phyloP scores from a whole-genome alignment of 2,797 vertebrate species.

The Pangasius sanitwongsei region DNA sequence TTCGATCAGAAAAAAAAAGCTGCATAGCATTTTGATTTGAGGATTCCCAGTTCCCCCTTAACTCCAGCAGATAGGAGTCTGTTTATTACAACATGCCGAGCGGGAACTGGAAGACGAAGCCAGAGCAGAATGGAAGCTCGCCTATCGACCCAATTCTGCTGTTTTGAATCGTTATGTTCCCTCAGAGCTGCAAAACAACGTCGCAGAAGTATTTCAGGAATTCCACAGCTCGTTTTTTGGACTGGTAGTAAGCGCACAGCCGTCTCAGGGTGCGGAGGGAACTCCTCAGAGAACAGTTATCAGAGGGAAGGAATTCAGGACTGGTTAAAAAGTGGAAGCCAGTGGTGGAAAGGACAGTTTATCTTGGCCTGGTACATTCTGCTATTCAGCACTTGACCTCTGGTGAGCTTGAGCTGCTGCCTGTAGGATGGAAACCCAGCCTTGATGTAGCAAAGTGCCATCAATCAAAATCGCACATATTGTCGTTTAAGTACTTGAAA shows the following conservation, averaged over 20 bases:
- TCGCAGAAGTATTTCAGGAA: slow-evolving; percentile 63
- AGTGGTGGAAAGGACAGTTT: slow-evolving; percentile 84
- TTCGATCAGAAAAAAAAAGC: slow-evolving; percentile 61
- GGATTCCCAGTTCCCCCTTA: slow-evolving; percentile 62
- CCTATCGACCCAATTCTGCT: slow-evolving; percentile 60
- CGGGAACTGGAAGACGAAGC: slow-evolving; percentile 45
- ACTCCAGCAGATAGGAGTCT: slow-evolving; percentile 59
- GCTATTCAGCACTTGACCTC: slow-evolving; percentile 80
- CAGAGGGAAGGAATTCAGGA: slow-evolving; percentile 62
- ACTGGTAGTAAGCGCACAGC: slow-evolving; percentile 20
- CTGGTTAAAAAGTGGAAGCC: slow-evolving; percentile 69
- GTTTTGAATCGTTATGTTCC: slow-evolving; percentile 62
- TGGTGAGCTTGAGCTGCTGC: slow-evolving; percentile 44
- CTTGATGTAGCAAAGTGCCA: slow-evolving; percentile 26
- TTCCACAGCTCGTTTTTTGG: slow-evolving; percentile 61
- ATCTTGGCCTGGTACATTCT: slow-evolving; percentile 76
- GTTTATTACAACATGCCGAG: slow-evolving; percentile 65
- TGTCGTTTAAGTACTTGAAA: not conserved
- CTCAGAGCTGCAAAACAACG: slow-evolving; percentile 60
- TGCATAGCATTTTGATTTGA: slow-evolving; percentile 63
- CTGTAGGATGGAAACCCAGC: slow-evolving; percentile 28
- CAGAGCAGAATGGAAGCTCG: slow-evolving; percentile 50
- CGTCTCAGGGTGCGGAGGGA: slow-evolving; percentile 40
- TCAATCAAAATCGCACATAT: slow-evolving; percentile 37
- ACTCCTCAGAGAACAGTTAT: slow-evolving; percentile 48